Evolutionary conservation across 1,140 invertebrate genomes (phyloP).

Genomic region (Rhagoletis pomonella): DNA sequence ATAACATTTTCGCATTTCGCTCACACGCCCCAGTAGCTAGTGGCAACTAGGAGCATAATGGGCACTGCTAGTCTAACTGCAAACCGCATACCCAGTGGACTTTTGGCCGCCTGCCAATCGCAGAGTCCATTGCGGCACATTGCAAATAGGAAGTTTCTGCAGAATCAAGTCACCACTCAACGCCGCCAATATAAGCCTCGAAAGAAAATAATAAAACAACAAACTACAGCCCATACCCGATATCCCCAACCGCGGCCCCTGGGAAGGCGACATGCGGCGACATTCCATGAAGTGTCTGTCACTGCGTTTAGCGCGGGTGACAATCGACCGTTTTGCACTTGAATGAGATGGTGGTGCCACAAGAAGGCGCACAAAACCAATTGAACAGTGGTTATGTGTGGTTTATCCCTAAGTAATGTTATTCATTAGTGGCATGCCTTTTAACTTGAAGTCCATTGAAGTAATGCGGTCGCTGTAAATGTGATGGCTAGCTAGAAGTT

Average conservation of each 20-base stretch:
- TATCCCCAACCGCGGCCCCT: slow-evolving; percentile 7
- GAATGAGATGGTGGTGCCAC: slow-evolving; percentile 22
- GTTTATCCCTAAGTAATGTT: slow-evolving; percentile 46
- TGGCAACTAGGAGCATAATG: not conserved
- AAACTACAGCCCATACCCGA: not conserved
- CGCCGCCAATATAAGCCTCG: not conserved
- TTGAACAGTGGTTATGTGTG: not conserved
- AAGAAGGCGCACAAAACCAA: not conserved
- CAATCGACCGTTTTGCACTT: slow-evolving; percentile 49
- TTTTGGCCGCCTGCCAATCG: slow-evolving; percentile 45
- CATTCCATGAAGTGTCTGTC: slow-evolving; percentile 46
- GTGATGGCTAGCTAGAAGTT: not conserved
- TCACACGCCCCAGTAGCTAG: slow-evolving; percentile 27
- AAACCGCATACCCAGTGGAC: slow-evolving; percentile 49
- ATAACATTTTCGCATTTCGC: slow-evolving; percentile 23
- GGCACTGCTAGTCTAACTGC: slow-evolving; percentile 42
- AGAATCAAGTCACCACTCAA: slow-evolving; percentile 53
- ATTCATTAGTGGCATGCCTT: slow-evolving; percentile 44
- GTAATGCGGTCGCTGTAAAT: slow-evolving; percentile 16
- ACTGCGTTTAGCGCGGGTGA: slow-evolving; percentile 25
- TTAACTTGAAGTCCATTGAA: slow-evolving; percentile 27
- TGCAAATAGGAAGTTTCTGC: slow-evolving; percentile 52
- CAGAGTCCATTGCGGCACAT: slow-evolving; percentile 30
- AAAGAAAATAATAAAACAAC: slow-evolving; percentile 14
- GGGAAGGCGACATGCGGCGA: slow-evolving; percentile 37